Percentiles rank a stretch among this genome's conserved stretches.
Conservation (phyloP, 2,888 invertebrate genomes). For the Eupithecia tripunctaria region DNA sequence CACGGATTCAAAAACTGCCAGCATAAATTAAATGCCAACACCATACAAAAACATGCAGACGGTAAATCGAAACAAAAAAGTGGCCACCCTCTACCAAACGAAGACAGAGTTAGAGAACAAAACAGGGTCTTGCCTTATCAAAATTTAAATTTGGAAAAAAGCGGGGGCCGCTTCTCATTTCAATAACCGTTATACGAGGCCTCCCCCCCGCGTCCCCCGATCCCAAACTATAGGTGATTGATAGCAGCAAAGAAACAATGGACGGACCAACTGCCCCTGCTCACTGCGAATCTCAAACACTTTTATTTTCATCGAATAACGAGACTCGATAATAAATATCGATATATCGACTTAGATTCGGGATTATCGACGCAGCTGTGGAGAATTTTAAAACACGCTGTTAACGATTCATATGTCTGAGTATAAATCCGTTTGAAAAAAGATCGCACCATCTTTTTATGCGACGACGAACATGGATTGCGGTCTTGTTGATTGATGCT, state of each 20-base stretch:
- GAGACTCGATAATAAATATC: constrained; percentile 77
- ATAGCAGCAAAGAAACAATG: constrained; percentile 81
- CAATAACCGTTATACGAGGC: constrained; percentile 83
- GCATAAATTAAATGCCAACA: constrained; percentile 59
- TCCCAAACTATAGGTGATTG: constrained; percentile 77
- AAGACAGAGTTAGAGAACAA: constrained; percentile 76
- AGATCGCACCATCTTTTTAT: constrained; percentile 44
- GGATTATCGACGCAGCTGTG: constrained; percentile 70
- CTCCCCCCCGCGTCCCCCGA: constrained; percentile 55
- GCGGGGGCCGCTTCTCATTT: constrained; percentile 81
- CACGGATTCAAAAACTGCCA: constrained; percentile 48
- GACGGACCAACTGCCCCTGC: constrained; percentile 71
- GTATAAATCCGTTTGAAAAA: constrained; percentile 47
- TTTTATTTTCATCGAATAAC: constrained; percentile 81
- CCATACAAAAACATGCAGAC: constrained; percentile 67
- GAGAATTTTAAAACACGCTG: constrained; percentile 61
- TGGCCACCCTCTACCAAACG: constrained; percentile 71
- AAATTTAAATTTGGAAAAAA: constrained; percentile 85
- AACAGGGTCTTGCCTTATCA: constrained; percentile 83
- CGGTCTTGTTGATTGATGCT: constrained; percentile 41
- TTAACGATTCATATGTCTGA: constrained; percentile 54
- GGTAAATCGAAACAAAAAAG: constrained; percentile 72
- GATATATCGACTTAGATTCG: constrained; percentile 76
- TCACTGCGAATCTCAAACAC: constrained; percentile 81
- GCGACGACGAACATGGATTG: constrained; percentile 38